Evolutionary conservation across 2,797 vertebrate species (phyloP).

Genomic region (Spea hammondii): DNA sequence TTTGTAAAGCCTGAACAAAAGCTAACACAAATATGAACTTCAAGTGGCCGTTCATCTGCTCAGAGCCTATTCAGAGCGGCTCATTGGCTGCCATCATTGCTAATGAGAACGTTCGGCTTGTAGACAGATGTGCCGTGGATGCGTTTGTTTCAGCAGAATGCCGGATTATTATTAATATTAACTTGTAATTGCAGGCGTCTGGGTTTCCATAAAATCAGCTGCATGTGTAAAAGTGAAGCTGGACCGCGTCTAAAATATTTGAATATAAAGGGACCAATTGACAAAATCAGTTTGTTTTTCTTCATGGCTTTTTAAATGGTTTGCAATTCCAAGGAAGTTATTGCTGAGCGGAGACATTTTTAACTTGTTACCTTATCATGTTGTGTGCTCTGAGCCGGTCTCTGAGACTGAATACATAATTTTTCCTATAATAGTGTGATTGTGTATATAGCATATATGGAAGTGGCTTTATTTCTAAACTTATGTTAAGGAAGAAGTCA

Average conservation of each 20-base stretch:
- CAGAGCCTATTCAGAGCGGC: slow-evolving; percentile 28
- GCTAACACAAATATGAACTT: slow-evolving; percentile 49
- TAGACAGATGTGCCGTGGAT: slow-evolving; percentile 47
- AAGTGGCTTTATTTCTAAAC: too few species aligned
- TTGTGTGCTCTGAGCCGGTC: not conserved
- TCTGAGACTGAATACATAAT: too few species aligned
- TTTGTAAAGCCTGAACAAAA: slow-evolving; percentile 46
- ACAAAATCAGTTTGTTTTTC: slow-evolving; percentile 2
- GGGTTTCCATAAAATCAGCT: slow-evolving; percentile 33
- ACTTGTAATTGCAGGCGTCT: slow-evolving; percentile 50
- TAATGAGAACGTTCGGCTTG: slow-evolving; percentile 35
- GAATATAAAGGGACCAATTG: slow-evolving; percentile 10
- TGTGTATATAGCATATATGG: too few species aligned
- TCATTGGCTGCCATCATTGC: slow-evolving; percentile 38
- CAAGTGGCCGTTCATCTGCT: slow-evolving; percentile 44
- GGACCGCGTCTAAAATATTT: slow-evolving; percentile 29
- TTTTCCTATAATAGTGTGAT: too few species aligned
- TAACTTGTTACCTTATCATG: too few species aligned
- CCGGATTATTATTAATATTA: slow-evolving; percentile 45
- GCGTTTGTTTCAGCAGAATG: slow-evolving; percentile 45
- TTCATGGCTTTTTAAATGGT: not conserved
- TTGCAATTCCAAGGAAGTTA: too few species aligned
- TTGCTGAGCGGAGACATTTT: too few species aligned
- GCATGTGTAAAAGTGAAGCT: slow-evolving; percentile 28
- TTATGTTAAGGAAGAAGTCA: too few species aligned